Conservation (phyloP, 2,888 invertebrate genomes). For the Rotaria magnacalcarata region DNA sequence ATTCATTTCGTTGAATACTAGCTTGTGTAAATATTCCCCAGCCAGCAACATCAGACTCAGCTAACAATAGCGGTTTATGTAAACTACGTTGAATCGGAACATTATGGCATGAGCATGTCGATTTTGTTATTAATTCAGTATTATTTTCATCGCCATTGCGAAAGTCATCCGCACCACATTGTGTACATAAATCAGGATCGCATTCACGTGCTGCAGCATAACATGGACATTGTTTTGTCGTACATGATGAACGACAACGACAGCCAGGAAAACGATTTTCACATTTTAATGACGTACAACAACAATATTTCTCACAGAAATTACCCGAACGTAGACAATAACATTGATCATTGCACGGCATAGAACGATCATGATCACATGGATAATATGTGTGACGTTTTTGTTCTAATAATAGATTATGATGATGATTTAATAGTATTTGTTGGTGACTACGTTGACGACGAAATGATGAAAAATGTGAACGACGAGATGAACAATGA, state of each 20-base stretch:
- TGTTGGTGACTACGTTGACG: conserved; percentile 33
- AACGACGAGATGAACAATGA: neutral
- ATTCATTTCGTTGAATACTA: conserved; percentile 91
- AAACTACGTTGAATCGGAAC: conserved; percentile 82
- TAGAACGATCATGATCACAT: conserved; percentile 81
- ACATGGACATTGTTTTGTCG: conserved; percentile 97
- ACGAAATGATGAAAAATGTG: neutral
- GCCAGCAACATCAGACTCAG: conserved; percentile 94
- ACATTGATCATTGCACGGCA: conserved; percentile 71
- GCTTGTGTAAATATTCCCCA: conserved; percentile 98
- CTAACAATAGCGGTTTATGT: conserved; percentile 79
- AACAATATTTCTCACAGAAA: conserved; percentile 97
- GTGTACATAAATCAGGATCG: conserved; percentile 92
- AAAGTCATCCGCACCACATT: conserved; percentile 87
- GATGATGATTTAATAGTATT: neutral
- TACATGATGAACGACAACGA: conserved; percentile 94
- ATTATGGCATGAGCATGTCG: conserved; percentile 72
- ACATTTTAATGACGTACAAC: conserved; percentile 66
- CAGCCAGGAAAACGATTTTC: conserved; percentile 95
- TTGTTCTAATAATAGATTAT: conserved; percentile 8
- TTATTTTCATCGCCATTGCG: conserved; percentile 51
- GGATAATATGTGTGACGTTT: conserved; percentile 61
- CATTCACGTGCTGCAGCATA: conserved; percentile 96
- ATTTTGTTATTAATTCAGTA: neutral
- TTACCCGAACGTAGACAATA: conserved; percentile 82